A percentile compares a stretch with the other conserved stretches of the same genome.
phyloP scores from a whole-genome alignment of 2,113 vertebrate species.

The Dipodomys spectabilis region DNA sequence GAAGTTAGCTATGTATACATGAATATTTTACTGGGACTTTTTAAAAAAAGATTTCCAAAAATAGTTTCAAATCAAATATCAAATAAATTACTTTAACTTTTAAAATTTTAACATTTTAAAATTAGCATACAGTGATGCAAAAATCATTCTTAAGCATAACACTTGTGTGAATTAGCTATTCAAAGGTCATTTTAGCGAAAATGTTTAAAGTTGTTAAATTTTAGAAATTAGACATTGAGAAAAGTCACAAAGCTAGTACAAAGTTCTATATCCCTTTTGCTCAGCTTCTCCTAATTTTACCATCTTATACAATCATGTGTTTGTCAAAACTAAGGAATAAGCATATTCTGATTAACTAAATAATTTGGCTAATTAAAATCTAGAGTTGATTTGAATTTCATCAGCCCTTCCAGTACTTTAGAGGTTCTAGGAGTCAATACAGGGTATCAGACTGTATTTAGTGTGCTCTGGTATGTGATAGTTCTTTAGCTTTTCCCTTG shows the following conservation, averaged over 20 bases:
- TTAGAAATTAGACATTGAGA: constrained; percentile 27
- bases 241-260: not conserved
- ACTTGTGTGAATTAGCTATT: not conserved
- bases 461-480: not conserved
- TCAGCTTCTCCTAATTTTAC: not conserved
- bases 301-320: not conserved
- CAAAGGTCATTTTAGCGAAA: too few species aligned
- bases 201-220: not conserved
- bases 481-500: not conserved
- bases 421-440: not conserved
- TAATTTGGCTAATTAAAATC: not conserved
- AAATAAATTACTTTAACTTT: constrained; percentile 25
- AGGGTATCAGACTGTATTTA: not conserved
- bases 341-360: not conserved
- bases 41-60: not conserved
- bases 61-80: not conserved
- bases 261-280: not conserved
- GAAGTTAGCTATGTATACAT: not conserved
- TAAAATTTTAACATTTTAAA: constrained; percentile 47
- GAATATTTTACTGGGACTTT: not conserved
- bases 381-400: not conserved
- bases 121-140: not conserved
- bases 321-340: not conserved
- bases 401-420: not conserved
- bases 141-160: not conserved